Evolutionary conservation across 1,140 invertebrate genomes (phyloP).

Genomic region (Streblospio benedicti): DNA sequence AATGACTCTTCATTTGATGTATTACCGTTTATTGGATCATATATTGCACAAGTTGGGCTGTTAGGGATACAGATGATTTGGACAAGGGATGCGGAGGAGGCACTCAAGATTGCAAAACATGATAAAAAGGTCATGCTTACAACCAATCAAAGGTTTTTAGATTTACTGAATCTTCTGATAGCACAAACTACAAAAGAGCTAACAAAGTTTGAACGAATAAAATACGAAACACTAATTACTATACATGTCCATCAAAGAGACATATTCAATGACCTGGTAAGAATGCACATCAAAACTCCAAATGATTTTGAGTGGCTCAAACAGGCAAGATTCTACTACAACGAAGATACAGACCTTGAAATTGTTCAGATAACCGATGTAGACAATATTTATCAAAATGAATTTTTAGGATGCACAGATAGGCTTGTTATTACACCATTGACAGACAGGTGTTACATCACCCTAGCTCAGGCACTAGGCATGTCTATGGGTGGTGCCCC

Average conservation of each 20-base stretch:
- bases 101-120: conserved; percentile 75
- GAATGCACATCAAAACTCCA: conserved; percentile 57
- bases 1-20: conserved; percentile 80
- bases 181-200: conserved; percentile 89
- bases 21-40: conserved; percentile 77
- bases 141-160: conserved; percentile 87
- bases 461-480: conserved; percentile 84
- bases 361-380: conserved; percentile 89
- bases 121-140: conserved; percentile 93
- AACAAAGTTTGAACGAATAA: conserved; percentile 78
- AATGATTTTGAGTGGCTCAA: conserved; percentile 95
- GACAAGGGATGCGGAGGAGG: conserved; percentile 84
- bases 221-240: conserved; percentile 93
- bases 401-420: conserved; percentile 93
- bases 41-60: conserved; percentile 69
- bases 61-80: conserved; percentile 52
- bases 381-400: conserved; percentile 89
- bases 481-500: conserved; percentile 95
- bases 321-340: conserved; percentile 91
- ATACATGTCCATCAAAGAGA: conserved; percentile 95
- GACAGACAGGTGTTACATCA: conserved; percentile 95
- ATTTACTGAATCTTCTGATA: conserved; percentile 84
- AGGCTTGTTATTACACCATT: conserved; percentile 91
- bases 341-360: conserved; percentile 86
- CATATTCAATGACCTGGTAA: conserved; percentile 87